Percentiles rank a stretch among this genome's conserved stretches.
phyloP scores from a whole-genome alignment of 2,888 invertebrate genomes.

The Leucozona laternaria region DNA sequence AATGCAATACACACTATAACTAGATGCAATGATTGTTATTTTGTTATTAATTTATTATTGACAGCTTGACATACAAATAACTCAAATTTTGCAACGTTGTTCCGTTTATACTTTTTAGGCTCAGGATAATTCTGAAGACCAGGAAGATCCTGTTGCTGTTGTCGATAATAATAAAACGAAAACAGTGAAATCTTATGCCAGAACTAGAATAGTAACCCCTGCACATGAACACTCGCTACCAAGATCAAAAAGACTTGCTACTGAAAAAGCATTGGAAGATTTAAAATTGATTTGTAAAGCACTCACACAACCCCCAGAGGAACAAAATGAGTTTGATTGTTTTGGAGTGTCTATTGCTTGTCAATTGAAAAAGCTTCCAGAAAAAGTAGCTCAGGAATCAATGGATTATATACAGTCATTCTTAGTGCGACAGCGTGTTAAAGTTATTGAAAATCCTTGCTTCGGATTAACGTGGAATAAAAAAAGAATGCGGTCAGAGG shows the following conservation, averaged over 20 bases:
- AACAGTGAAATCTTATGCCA: neutral
- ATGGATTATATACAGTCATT: slow-evolving; percentile 9
- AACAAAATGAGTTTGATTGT: slow-evolving; percentile 1
- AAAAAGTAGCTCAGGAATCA: slow-evolving; percentile 3
- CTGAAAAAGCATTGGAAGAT: slow-evolving; percentile 3
- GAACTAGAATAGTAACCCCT: neutral
- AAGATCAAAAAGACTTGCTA: neutral
- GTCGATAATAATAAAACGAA: neutral
- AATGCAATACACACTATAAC: too few species aligned
- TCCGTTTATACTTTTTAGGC: neutral
- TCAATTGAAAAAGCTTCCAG: slow-evolving; percentile 12
- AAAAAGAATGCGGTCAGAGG: neutral
- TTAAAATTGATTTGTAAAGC: slow-evolving; percentile 1
- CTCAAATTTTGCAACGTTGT: too few species aligned
- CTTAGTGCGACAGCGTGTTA: neutral
- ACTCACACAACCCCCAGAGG: neutral
- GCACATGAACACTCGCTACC: neutral
- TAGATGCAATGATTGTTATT: too few species aligned
- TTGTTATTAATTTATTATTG: too few species aligned
- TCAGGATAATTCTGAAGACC: neutral
- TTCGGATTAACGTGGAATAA: neutral
- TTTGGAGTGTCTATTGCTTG: neutral
- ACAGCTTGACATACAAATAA: too few species aligned
- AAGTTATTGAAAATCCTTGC: neutral
- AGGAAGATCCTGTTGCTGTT: neutral